Base-by-base conservation (phyloP, 2,888 invertebrate species). In the Pyrrhia umbra region DNA sequence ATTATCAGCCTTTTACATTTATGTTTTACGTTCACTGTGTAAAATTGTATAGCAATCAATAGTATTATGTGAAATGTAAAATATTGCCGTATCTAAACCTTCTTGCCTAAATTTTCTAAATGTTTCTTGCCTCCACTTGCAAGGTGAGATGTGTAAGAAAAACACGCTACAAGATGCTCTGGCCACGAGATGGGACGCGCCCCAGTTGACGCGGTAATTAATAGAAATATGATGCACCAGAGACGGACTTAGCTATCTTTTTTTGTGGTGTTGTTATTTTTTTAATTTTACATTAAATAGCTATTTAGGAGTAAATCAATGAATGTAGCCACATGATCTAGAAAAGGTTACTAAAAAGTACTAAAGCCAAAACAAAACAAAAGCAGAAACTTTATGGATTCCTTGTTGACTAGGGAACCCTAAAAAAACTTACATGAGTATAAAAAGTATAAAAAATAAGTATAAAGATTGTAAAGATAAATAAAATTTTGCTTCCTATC, bases 181-280 rank as follows among this genome's bases (percentile, higher is more conserved):
- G 76, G 85, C 80, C 83, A 74, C 61, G 73, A 75, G 88, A 89
- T 87, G 80, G 81, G 76, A 78, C 77, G 82, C 84, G 92, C 90
- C 88, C 90, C 79, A 92, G 90, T 91, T 91, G 87, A 81, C 86
- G 81, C 84, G 64, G 83, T 92, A 92, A 93, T 93, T 93, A 91
- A 91, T 90, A 88, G 88, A 86, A 91, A 89, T 90, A 90, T 88
- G 84, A 75, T 57, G 75, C 58, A 34, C 54, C 89, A 88, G 91
- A 75, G 83, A n/a, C 60, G 86, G 18, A 89, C 57, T 82, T 20
- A 15, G 57, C 15, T 50, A 42, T 37, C 0, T 16, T 2, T 6
- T 13, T 56, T 52, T 52, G 0, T n/a, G 23, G 60, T 39, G 20
- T 45, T 66, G 18, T 4, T 2, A 27, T 0, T 10, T 27, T 27